Evolutionary conservation across 2,888 invertebrate species (phyloP), one percentile per base, ranked within the genome.

Genomic region (Halictus ligatus): DNA sequence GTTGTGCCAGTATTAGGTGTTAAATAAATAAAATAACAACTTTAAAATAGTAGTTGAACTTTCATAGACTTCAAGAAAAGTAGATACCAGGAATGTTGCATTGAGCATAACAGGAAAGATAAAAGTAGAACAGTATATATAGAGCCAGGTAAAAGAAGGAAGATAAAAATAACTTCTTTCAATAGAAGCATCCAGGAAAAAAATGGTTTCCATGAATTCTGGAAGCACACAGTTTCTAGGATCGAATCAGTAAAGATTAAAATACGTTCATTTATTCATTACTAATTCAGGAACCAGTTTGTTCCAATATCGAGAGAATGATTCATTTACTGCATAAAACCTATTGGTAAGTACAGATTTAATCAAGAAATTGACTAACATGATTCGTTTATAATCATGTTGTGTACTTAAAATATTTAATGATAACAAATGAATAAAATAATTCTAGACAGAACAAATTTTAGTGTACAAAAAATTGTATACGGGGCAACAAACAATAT

Each of bases 151-250:
- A 29, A 35, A 67, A 67, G 8, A 15, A 67, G 29, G 25, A 60
- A 29, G 64, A 67, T 35, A 18, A 35, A 67, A 67, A 67, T 67
- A 67, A 67, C 15, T 67, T 35, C 18, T 67, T 67, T 67, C 67
- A 15, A 2, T 67, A 18, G 67, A 67, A 35, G 18, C 67, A 35
- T 18, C 18, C 2, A 18, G 35, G 18, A 35, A 35, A 18, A 35
- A 67, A 67, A 67, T 35, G 67, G 15, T 29, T 67, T 29, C 67
- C 7, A 15, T 7, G 67, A 35, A 35, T 67, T 29, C 67, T 35
- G 35, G 15, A 35, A 29, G 29, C 18, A 18, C 67, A 8, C 18
- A 15, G 7, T 15, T 35, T 8, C 15, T 35, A 67, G 35, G 18
- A 29, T 29, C 29, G 8, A 67, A 67, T 67, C 67, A 3, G 35